Evolutionary conservation across 1,140 invertebrate genomes (phyloP).

Genomic region (Drosophila obscura): DNA sequence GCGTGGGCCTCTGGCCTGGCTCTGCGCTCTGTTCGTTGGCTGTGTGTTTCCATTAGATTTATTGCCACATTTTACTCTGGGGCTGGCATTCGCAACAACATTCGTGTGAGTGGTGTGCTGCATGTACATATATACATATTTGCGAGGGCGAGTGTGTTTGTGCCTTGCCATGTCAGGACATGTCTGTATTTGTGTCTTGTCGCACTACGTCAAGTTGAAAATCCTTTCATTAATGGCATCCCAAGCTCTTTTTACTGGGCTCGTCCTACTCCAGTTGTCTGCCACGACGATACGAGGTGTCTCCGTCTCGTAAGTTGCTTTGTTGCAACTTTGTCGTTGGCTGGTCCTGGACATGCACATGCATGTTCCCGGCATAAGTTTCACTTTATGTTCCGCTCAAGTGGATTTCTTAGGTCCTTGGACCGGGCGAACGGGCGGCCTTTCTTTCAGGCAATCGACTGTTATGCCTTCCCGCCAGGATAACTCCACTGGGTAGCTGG

Average conservation of each 20-base stretch:
- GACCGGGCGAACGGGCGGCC: not conserved
- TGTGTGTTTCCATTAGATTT: slow-evolving; percentile 78
- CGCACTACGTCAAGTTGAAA: slow-evolving; percentile 64
- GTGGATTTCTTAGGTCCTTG: slow-evolving; percentile 44
- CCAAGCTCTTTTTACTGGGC: slow-evolving; percentile 50
- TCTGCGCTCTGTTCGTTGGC: slow-evolving; percentile 31
- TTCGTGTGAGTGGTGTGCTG: slow-evolving; percentile 45
- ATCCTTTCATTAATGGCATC: slow-evolving; percentile 74
- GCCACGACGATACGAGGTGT: slow-evolving; percentile 42
- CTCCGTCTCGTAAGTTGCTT: slow-evolving; percentile 26
- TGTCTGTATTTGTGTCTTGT: slow-evolving; percentile 36
- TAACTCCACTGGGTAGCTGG: slow-evolving; percentile 35
- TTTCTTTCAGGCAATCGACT: slow-evolving; percentile 50
- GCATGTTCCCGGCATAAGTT: slow-evolving; percentile 21
- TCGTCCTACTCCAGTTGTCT: slow-evolving; percentile 51
- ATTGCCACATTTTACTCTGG: slow-evolving; percentile 79
- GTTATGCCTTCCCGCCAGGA: slow-evolving; percentile 39
- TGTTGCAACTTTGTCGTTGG: slow-evolving; percentile 52
- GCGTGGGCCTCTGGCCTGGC: slow-evolving; percentile 21
- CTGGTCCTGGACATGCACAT: slow-evolving; percentile 7
- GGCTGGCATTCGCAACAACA: slow-evolving; percentile 63
- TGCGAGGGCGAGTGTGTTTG: slow-evolving; percentile 33
- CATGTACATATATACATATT: slow-evolving; percentile 23
- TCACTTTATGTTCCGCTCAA: slow-evolving; percentile 58
- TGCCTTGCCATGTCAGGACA: slow-evolving; percentile 37